Evolutionary conservation across 2,797 vertebrate species (phyloP), one percentile per base, ranked within the genome.

Genomic region (Petrocephalus sullivani): DNA sequence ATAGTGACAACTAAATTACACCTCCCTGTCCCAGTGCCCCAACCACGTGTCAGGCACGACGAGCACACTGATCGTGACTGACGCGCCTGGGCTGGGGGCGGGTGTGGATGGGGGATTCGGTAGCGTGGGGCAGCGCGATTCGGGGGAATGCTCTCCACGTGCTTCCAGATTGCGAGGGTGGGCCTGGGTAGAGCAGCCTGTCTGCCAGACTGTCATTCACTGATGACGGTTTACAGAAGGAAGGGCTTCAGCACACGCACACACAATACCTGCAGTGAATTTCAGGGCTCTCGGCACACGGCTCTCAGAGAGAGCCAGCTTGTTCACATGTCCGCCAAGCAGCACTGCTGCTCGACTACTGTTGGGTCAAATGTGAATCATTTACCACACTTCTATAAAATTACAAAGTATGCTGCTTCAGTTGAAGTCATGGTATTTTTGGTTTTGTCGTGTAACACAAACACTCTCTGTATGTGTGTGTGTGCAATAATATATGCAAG

Each of bases 1-100:
- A 67, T 83, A 85, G 81, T 85, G 58, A 67, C 87, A 85, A 41
- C n/a, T 67, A 54, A 56, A 53, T 88, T 64, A 67, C 58, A 53
- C 58, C 57, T 57, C 19, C 56, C 82, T 16, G 56, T 14, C 81
- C 81, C 21, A 57, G 1, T 54, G 53, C 54, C 75, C 75, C 21
- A 54, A n/a, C 75, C 71, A n/a, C 87, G 23, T 58, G 54, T 57
- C 84, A 58, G 16, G 57, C 28, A 64, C 60, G 21, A 6, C 0
- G 58, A 2, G 46, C 4, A n/a, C 19, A 10, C 33, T 46, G 85
- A 64, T 46, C 85, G 8, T 67, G 60, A 49, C 85, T 46, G 85
- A 87, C 33, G 57, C 23, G n/a, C 37, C 19, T 67, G 37, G 56
- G 56, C 54, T 56, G 16, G 33, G 21, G 12, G 56, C 33, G 23